phyloP scores from a whole-genome alignment of 1,140 invertebrate genomes.

The Lucilia cuprina region DNA sequence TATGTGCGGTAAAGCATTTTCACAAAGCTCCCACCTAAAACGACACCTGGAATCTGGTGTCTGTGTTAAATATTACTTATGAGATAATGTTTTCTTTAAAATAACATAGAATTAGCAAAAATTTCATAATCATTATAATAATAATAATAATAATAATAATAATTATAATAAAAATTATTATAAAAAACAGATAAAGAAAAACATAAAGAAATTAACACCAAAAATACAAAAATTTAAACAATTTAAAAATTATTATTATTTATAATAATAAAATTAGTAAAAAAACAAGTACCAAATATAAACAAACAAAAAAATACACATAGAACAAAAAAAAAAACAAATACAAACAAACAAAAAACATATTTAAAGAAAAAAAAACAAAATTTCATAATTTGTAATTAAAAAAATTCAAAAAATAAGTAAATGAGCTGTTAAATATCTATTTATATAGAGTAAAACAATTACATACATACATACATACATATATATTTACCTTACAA shows the following conservation, averaged over 20 bases:
- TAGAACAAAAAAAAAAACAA: constrained; percentile 39
- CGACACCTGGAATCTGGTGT: constrained; percentile 63
- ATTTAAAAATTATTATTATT: background rate
- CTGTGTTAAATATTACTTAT: constrained; percentile 64
- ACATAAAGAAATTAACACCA: constrained; percentile 9
- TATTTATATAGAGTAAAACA: background rate
- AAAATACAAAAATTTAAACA: constrained; percentile 4
- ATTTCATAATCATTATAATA: constrained; percentile 23
- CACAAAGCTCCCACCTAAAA: constrained; percentile 63
- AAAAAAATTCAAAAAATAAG: background rate
- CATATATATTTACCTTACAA: constrained; percentile 28
- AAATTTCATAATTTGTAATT: constrained; percentile 27
- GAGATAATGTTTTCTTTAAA: constrained; percentile 63
- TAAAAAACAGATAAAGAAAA: background rate
- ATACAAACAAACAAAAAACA: constrained; percentile 9
- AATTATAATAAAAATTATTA: background rate
- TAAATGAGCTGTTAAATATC: constrained; percentile 19
- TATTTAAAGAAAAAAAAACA: constrained; percentile 24
- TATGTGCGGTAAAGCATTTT: constrained; percentile 64
- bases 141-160: constrained; percentile 31
- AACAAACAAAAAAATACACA: constrained; percentile 40
- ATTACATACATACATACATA: background rate
- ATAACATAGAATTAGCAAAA: constrained; percentile 58
- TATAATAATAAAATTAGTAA: background rate
- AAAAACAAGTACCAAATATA: constrained; percentile 34